These are phyloP conservation scores for Rhagoletis pomonella DNA, from an alignment of 1,140 invertebrate genomes.

Conservation along the genomic window DNA sequence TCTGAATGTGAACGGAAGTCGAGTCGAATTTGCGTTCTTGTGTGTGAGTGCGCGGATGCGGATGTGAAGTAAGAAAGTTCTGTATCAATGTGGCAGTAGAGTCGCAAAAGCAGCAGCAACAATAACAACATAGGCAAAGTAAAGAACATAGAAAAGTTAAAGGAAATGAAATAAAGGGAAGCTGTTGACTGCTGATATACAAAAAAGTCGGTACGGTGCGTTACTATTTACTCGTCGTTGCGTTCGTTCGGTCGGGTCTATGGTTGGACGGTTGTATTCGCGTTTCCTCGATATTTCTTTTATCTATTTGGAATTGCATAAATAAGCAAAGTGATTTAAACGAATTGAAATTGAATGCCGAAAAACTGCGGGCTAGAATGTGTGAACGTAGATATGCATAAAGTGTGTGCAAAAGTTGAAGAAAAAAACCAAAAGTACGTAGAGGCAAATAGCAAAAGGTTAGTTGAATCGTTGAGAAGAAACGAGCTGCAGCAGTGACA, in stretches of 20 bases:
- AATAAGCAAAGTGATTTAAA: neutral
- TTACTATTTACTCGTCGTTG: neutral
- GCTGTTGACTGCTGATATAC: neutral
- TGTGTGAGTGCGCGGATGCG: slow-evolving; percentile 41
- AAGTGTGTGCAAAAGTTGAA: too few species aligned
- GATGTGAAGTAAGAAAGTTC: slow-evolving; percentile 6
- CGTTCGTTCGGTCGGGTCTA: neutral
- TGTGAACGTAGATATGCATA: neutral
- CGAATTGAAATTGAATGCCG: neutral
- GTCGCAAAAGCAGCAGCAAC: neutral
- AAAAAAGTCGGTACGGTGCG: neutral
- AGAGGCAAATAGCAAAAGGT: neutral
- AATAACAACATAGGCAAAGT: neutral
- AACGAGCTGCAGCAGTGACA: neutral
- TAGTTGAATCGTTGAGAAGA: neutral
- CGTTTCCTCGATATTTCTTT: neutral
- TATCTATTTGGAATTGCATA: slow-evolving; percentile 14
- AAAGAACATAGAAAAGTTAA: neutral
- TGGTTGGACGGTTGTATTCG: neutral
- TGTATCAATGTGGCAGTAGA: neutral
- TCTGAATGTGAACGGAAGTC: slow-evolving; percentile 12
- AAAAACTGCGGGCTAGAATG: neutral
- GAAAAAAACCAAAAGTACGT: neutral
- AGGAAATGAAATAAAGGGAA: slow-evolving; percentile 9
- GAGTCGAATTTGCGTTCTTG: neutral